Evolutionary conservation across 2,888 invertebrate species (phyloP), one percentile per base, ranked within the genome.

Genomic region (Psococerastis gibbosa): DNA sequence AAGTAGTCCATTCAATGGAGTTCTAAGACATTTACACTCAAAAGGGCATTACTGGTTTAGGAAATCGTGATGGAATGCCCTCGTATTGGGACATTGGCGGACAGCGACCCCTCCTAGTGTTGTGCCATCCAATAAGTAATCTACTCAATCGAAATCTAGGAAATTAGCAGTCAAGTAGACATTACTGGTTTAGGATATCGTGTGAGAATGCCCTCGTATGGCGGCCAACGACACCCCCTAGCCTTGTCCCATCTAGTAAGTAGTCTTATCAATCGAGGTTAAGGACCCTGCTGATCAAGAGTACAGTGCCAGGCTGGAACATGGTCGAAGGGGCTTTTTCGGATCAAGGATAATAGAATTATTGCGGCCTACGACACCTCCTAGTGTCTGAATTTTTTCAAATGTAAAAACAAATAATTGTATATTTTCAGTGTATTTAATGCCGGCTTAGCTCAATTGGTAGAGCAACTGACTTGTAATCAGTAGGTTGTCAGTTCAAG

Each of bases 161-260:
- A 84, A 54, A 65, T 78, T 52, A 69, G 73, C 46, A 68, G 68
- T 51, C 63, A 70, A 43, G 69, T 70, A 49, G 72, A 71, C 52
- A 65, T 49, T 94, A 92, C 64, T 87, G 80, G 64, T 85, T 94
- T 61, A 71, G 94, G 48, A 85, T 88, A 0, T 72, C 82, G n/a
- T 84, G 88, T 42, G 92, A 94, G 42, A 95, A 95, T 58, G 68
- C 92, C 49, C 87, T 84, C 58, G 94, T 92, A 1, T 81, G 71
- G 55, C 69, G 77, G 31, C 67, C 71, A 9, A 80, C 89, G 1
- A 75, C 76, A 32, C 94, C 94, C 1, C 67, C 77, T 34, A 82
- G 81, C 53, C 82, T 91, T 6, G 78, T 87, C 34, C 91, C 94
- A 11, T 91, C 91, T 52, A 85, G 89, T 84, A n/a, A n/a, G n/a